Evolutionary conservation across 2,797 vertebrate species (phyloP).

Genomic region (Sebastiscus albofasciatus): DNA sequence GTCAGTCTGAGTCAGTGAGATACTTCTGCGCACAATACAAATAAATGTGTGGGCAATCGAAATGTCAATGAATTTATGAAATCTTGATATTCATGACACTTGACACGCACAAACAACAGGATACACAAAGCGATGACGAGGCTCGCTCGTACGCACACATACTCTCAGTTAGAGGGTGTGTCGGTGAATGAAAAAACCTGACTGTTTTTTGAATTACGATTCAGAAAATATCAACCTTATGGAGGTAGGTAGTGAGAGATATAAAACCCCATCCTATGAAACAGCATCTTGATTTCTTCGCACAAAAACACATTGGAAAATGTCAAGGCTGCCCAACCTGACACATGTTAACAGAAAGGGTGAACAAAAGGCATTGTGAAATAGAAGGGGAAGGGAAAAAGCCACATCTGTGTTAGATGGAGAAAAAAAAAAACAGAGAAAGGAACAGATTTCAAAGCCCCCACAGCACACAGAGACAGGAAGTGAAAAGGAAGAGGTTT

Average conservation of each 20-base stretch:
- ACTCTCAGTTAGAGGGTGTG: neutral
- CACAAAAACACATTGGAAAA: slow-evolving; percentile 72
- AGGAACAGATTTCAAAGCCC: slow-evolving; percentile 79
- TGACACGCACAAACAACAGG: slow-evolving; percentile 29
- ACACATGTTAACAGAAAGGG: slow-evolving; percentile 75
- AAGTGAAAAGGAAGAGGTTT: slow-evolving; percentile 84
- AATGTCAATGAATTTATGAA: slow-evolving; percentile 34
- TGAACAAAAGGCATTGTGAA: slow-evolving; percentile 77
- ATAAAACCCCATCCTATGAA: slow-evolving; percentile 53
- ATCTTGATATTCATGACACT: slow-evolving; percentile 27
- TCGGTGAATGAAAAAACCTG: slow-evolving; percentile 19
- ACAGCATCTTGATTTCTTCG: slow-evolving; percentile 62
- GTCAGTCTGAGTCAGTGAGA: slow-evolving; percentile 20
- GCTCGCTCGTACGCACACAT: neutral
- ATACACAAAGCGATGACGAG: slow-evolving; percentile 23
- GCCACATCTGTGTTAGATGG: slow-evolving; percentile 78
- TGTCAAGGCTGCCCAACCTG: slow-evolving; percentile 79
- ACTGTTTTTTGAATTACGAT: slow-evolving; percentile 25
- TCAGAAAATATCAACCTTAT: slow-evolving; percentile 51
- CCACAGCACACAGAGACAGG: slow-evolving; percentile 74
- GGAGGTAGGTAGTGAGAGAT: slow-evolving; percentile 23
- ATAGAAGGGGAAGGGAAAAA: slow-evolving; percentile 65
- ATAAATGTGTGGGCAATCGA: slow-evolving; percentile 29
- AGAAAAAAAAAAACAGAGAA: slow-evolving; percentile 57
- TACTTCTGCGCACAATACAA: slow-evolving; percentile 26